Evolutionary conservation across 2,113 vertebrate genomes (phyloP).

Genomic region (Dolichallabes microphthalmus): DNA sequence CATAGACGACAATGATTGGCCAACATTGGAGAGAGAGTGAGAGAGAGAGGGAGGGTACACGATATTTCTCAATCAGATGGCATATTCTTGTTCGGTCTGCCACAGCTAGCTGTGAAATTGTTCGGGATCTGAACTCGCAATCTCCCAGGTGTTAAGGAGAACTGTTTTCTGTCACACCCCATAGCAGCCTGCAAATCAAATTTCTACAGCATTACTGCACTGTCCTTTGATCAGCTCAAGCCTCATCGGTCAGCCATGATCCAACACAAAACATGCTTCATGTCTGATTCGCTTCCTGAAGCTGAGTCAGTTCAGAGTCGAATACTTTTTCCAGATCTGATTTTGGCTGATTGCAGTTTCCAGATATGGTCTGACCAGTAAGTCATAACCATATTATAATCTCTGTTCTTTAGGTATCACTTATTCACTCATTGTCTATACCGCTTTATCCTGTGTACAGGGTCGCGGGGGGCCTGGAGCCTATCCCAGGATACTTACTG

Average conservation of each 20-base stretch:
- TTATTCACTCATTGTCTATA: too few species aligned
- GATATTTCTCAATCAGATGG: background rate
- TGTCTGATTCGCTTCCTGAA: background rate
- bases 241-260: background rate
- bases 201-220: background rate
- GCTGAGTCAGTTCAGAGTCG: background rate
- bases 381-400: background rate
- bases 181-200: background rate
- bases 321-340: background rate
- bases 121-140: background rate
- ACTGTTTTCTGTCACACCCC: background rate
- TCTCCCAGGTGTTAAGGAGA: background rate
- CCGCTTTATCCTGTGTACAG: too few species aligned
- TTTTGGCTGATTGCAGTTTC: background rate
- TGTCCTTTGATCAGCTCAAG: background rate
- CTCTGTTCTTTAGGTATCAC: too few species aligned
- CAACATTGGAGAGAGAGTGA: background rate
- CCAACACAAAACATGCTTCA: background rate
- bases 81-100: background rate
- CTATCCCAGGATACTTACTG: too few species aligned
- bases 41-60: background rate
- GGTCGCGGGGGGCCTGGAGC: too few species aligned
- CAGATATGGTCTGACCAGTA: background rate
- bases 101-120: background rate
- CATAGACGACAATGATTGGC: background rate